Conservation (phyloP, 1,140 invertebrate genomes). For the Paracyclopina nana region DNA sequence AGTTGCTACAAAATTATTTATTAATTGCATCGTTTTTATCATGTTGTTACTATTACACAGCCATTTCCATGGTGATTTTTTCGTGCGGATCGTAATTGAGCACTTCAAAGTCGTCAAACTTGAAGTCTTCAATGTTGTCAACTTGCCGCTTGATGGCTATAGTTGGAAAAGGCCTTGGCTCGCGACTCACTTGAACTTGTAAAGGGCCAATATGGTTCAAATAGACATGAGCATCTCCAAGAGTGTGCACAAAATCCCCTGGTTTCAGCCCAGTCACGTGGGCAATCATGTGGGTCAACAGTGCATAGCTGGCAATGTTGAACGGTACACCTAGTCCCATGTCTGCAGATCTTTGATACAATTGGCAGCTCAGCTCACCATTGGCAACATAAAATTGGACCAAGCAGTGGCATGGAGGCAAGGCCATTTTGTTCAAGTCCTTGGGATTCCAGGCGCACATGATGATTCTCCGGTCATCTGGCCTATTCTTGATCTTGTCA, state of each 20-base stretch:
- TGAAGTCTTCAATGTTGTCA: slow-evolving; percentile 70
- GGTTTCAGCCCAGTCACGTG: slow-evolving; percentile 76
- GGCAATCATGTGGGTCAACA: slow-evolving; percentile 89
- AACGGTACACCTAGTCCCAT: slow-evolving; percentile 97
- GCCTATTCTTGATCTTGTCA: slow-evolving; percentile 29
- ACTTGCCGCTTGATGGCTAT: slow-evolving; percentile 48
- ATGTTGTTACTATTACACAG: slow-evolving; percentile 52
- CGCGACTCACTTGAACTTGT: slow-evolving; percentile 55
- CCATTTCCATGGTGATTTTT: slow-evolving; percentile 89
- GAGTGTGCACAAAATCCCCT: slow-evolving; percentile 85
- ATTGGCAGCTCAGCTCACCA: slow-evolving; percentile 51
- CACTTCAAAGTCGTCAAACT: slow-evolving; percentile 66
- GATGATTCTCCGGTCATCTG: slow-evolving; percentile 69
- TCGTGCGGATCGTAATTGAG: slow-evolving; percentile 70
- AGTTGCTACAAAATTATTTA: no score
- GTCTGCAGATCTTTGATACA: slow-evolving; percentile 94
- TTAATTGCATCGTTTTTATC: no score
- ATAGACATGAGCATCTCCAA: slow-evolving; percentile 94
- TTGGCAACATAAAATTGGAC: slow-evolving; percentile 84
- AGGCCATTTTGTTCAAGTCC: slow-evolving; percentile 75
- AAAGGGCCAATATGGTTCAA: slow-evolving; percentile 71
- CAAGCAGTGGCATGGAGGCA: slow-evolving; percentile 90
- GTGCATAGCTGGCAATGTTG: slow-evolving; percentile 91
- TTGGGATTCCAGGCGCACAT: slow-evolving; percentile 88
- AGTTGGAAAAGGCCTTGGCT: slow-evolving; percentile 61